Conservation (phyloP, 2,888 invertebrate genomes). For the Crepidodera aurea region DNA sequence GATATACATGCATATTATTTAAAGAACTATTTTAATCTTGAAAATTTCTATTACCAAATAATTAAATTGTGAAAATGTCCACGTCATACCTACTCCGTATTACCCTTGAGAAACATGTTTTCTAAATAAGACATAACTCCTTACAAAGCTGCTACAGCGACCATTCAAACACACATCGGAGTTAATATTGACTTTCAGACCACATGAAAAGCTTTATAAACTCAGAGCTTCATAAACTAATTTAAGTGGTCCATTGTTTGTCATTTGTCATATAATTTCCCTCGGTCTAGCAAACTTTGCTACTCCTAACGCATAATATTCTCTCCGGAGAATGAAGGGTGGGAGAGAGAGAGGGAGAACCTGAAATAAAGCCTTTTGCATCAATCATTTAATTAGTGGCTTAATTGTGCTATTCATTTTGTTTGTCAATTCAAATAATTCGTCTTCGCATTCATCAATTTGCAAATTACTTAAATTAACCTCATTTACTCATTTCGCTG, state of each 20-base stretch:
- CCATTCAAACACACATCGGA: conserved; percentile 30
- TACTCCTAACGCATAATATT: conserved; percentile 35
- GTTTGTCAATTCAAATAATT: conserved; percentile 59
- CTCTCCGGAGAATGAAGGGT: conserved; percentile 30
- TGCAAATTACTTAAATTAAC: conserved; percentile 49
- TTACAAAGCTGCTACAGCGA: conserved; percentile 6
- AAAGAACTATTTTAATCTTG: too few relatives aligned
- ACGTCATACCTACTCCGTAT: too few relatives aligned
- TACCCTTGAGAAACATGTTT: not conserved
- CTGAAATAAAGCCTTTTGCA: conserved; percentile 52
- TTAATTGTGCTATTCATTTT: conserved; percentile 61
- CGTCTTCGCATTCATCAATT: conserved; percentile 58
- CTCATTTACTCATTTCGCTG: conserved; percentile 49
- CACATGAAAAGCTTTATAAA: conserved; percentile 42
- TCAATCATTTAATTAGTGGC: conserved; percentile 61
- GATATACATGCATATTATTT: too few relatives aligned
- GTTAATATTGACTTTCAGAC: conserved; percentile 39
- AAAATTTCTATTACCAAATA: too few relatives aligned
- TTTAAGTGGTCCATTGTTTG: conserved; percentile 55
- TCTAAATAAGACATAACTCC: not conserved
- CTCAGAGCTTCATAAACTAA: conserved; percentile 51
- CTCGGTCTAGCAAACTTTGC: conserved; percentile 38
- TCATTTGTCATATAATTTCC: conserved; percentile 55
- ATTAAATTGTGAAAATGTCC: too few relatives aligned
- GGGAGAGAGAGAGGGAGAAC: conserved; percentile 31